Evolutionary conservation across 2,888 invertebrate species (phyloP).

Genomic region (Agrotis ipsilon): DNA sequence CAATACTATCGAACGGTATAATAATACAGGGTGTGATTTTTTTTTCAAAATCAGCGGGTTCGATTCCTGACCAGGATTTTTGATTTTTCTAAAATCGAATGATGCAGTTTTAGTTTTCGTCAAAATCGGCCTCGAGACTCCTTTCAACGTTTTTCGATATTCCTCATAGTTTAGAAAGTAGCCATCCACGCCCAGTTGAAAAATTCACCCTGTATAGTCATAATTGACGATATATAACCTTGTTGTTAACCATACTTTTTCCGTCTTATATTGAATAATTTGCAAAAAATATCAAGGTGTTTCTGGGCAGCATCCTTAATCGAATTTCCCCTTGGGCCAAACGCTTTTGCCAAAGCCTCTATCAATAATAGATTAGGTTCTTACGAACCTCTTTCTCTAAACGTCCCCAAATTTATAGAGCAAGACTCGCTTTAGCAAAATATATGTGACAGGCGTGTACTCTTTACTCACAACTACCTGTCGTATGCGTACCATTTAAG

Average conservation of each 20-base stretch:
- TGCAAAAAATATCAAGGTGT: slow-evolving; percentile 62
- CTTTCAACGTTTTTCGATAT: too few relatives aligned
- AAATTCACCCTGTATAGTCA: too few relatives aligned
- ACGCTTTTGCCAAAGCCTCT: slow-evolving; percentile 71
- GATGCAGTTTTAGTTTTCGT: too few relatives aligned
- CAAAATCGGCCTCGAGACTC: too few relatives aligned
- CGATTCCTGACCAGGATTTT: too few relatives aligned
- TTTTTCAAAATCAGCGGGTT: too few relatives aligned
- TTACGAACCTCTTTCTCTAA: slow-evolving; percentile 74
- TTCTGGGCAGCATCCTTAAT: slow-evolving; percentile 68
- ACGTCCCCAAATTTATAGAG: slow-evolving; percentile 75
- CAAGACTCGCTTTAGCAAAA: slow-evolving; percentile 71
- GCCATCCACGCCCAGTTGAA: too few relatives aligned
- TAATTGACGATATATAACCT: background rate
- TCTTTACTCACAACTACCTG: slow-evolving; percentile 61
- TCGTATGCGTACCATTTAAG: slow-evolving; percentile 61
- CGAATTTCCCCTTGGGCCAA: slow-evolving; percentile 69
- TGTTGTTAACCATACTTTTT: background rate
- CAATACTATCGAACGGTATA: too few relatives aligned
- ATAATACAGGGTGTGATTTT: too few relatives aligned
- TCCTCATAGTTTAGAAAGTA: too few relatives aligned
- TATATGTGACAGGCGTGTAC: slow-evolving; percentile 67
- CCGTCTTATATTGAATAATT: background rate
- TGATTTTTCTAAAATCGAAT: too few relatives aligned
- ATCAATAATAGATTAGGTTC: slow-evolving; percentile 81